Evolutionary conservation across 2,797 vertebrate genomes (phyloP).

Genomic region (Gambelia wislizenii): DNA sequence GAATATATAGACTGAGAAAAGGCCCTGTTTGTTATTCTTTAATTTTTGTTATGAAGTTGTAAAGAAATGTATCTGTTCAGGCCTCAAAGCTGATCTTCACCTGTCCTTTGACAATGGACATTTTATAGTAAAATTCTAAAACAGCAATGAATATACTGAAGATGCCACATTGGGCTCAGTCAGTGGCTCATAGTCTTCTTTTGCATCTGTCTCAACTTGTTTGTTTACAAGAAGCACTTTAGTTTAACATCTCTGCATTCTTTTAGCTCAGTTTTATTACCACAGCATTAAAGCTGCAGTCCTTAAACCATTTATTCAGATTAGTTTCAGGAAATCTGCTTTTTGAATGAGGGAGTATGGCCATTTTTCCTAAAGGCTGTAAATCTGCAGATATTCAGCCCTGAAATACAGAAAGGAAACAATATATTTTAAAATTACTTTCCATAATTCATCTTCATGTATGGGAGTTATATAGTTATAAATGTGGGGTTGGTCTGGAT

Average conservation of each 20-base stretch:
- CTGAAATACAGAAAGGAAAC: slow-evolving; percentile 13
- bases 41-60: not conserved
- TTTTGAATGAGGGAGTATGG: not conserved
- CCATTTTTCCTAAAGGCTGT: not conserved
- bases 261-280: not conserved
- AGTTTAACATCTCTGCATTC: not conserved
- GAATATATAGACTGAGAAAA: not conserved
- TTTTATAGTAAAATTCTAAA: not conserved
- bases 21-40: not conserved
- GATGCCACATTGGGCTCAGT: not conserved
- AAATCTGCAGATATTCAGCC: slow-evolving; percentile 10
- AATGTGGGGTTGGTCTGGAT: not conserved
- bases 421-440: not conserved
- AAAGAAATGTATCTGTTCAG: not conserved
- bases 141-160: not conserved
- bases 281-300: not conserved
- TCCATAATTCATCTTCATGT: slow-evolving; percentile 41
- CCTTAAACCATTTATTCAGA: not conserved
- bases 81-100: not conserved
- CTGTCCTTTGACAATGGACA: not conserved
- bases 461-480: not conserved
- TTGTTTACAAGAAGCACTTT: not conserved
- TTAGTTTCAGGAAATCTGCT: not conserved
- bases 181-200: not conserved
- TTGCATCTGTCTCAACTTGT: not conserved